Conservation (phyloP, 1,140 invertebrate genomes). For the Phortica variegata region DNA sequence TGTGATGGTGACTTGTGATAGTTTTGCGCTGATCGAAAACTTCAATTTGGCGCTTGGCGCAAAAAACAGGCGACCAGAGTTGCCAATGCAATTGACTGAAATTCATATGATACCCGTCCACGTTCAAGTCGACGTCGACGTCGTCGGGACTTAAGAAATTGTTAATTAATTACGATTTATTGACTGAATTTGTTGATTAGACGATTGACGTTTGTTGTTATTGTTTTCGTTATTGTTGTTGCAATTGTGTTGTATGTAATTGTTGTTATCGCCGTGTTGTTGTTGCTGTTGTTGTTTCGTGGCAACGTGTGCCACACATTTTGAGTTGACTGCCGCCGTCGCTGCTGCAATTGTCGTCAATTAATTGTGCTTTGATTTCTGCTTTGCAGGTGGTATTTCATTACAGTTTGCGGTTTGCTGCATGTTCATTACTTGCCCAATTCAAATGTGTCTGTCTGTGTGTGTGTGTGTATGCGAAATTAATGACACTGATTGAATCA, state of each 20-base stretch:
- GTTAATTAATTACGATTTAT: slow-evolving; percentile 55
- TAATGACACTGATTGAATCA: too few relatives aligned
- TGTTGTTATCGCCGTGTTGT: too few relatives aligned
- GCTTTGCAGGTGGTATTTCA: slow-evolving; percentile 49
- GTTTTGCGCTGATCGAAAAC: too few relatives aligned
- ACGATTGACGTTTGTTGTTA: slow-evolving; percentile 49
- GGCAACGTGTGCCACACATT: slow-evolving; percentile 41
- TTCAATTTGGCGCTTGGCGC: slow-evolving; percentile 21
- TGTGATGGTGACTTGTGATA: too few relatives aligned
- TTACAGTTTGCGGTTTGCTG: too few relatives aligned
- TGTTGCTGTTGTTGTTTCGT: slow-evolving; percentile 15
- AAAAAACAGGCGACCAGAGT: too few relatives aligned
- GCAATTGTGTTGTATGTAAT: too few relatives aligned
- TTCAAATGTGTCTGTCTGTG: too few relatives aligned
- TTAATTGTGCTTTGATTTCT: slow-evolving; percentile 51
- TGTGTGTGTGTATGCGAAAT: too few relatives aligned
- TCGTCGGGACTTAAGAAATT: slow-evolving; percentile 1
- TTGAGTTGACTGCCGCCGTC: slow-evolving; percentile 10
- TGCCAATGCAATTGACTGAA: slow-evolving; percentile 27
- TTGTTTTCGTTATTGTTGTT: slow-evolving; percentile 10
- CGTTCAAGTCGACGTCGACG: too few relatives aligned
- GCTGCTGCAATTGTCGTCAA: slow-evolving; percentile 50
- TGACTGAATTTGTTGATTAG: slow-evolving; percentile 54
- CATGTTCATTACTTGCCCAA: too few relatives aligned
- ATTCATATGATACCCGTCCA: slow-evolving; percentile 20